These are phyloP conservation scores for Melanitta fusca DNA, from an alignment of 2,797 vertebrate species.

Conservation along the genomic window DNA sequence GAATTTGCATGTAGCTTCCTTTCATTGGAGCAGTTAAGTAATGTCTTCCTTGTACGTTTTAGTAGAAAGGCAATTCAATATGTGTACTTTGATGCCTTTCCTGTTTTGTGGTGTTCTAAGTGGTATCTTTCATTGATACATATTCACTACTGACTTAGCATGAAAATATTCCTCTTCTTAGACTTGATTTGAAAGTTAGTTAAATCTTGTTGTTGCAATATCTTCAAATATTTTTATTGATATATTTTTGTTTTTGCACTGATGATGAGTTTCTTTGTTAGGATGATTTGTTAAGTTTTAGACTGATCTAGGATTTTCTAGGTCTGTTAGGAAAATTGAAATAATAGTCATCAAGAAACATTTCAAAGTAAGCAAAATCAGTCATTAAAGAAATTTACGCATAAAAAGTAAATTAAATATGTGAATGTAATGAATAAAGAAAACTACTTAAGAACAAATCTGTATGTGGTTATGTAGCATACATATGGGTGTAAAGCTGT, in stretches of 20 bases:
- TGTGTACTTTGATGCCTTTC: background rate
- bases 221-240: background rate
- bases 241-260: background rate
- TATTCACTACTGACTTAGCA: background rate
- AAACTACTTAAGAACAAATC: background rate
- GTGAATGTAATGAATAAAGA: background rate
- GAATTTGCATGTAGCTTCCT: background rate
- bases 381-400: background rate
- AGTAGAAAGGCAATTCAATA: background rate
- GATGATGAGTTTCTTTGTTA: background rate
- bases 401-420: background rate
- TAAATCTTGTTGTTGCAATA: background rate
- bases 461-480: background rate
- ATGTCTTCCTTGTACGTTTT: background rate
- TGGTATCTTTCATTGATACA: background rate
- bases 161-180: background rate
- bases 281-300: background rate
- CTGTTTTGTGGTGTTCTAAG: background rate
- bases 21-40: background rate
- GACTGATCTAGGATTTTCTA: background rate
- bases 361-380: background rate
- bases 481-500: background rate
- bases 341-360: background rate
- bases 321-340: background rate
- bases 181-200: background rate